Percentiles rank a stretch among this genome's conserved stretches.
phyloP scores from a whole-genome alignment of 2,797 vertebrate genomes.

The Gymnoscopelus microlampas region DNA sequence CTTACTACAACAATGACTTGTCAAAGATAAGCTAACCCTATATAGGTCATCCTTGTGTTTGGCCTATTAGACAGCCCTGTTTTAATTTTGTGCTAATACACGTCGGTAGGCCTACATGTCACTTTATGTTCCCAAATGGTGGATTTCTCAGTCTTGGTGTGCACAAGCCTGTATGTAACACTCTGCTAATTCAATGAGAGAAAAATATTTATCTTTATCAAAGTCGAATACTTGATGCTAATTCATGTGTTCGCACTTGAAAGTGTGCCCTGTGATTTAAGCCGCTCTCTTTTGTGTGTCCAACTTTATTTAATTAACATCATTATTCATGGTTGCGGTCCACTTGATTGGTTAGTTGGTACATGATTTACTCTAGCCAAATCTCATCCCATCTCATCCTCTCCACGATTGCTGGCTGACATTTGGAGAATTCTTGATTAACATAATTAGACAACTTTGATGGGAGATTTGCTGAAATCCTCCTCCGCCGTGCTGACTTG shows the following conservation, averaged over 20 bases:
- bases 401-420: slow-evolving; percentile 89
- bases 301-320: slow-evolving; percentile 74
- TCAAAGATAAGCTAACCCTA: too few relatives aligned
- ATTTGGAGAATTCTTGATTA: slow-evolving; percentile 97
- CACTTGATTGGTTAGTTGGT: slow-evolving; percentile 66
- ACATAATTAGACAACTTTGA: slow-evolving; percentile 97
- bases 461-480: slow-evolving; percentile 92
- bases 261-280: slow-evolving; percentile 56
- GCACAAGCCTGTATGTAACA: slow-evolving; percentile 31
- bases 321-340: slow-evolving; percentile 55
- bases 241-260: slow-evolving; percentile 63
- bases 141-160: slow-evolving; percentile 50
- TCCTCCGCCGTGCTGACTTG: slow-evolving; percentile 70
- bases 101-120: not conserved
- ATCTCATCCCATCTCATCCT: slow-evolving; percentile 87
- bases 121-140: not conserved
- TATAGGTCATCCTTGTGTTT: too few relatives aligned
- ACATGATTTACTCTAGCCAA: slow-evolving; percentile 86
- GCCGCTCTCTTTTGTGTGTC: slow-evolving; percentile 64
- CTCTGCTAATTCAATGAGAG: slow-evolving; percentile 50
- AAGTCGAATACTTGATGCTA: slow-evolving; percentile 71
- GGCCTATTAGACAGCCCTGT: not conserved
- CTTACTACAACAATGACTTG: too few relatives aligned
- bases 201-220: slow-evolving; percentile 70
- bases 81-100: slow-evolving; percentile 22